phyloP scores from a whole-genome alignment of 2,797 vertebrate genomes.

The Jordanella pulchra region DNA sequence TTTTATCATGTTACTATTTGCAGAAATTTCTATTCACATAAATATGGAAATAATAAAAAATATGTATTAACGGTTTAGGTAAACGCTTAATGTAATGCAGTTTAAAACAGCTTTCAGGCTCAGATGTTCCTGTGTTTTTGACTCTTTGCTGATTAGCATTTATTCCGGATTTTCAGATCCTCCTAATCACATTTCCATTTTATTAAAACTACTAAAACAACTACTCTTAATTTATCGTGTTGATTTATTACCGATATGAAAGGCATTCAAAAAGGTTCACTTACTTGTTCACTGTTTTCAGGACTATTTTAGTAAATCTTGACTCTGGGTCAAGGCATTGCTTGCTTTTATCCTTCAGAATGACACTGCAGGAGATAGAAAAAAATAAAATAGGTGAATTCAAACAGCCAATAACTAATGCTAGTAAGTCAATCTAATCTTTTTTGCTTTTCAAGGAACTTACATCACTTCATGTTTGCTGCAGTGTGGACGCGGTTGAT shows the following conservation, averaged over 20 bases:
- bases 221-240: background rate
- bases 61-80: no score
- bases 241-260: background rate
- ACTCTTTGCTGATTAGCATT: background rate
- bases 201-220: background rate
- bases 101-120: background rate
- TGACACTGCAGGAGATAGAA: conserved; percentile 25
- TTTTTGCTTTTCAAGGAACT: conserved; percentile 20
- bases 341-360: fast-evolving
- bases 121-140: background rate
- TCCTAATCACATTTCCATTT: background rate
- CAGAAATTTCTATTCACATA: no score
- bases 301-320: fast-evolving
- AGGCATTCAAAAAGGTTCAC: background rate
- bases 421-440: background rate
- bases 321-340: background rate
- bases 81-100: no score
- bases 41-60: no score
- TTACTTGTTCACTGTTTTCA: fast-evolving
- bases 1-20: no score
- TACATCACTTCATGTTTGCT: conserved; percentile 63
- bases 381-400: background rate
- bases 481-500: conserved; percentile 41
- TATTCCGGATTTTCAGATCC: background rate
- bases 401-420: background rate